Conservation (phyloP, 1,140 invertebrate species). For the Hylaeus anthracinus region DNA sequence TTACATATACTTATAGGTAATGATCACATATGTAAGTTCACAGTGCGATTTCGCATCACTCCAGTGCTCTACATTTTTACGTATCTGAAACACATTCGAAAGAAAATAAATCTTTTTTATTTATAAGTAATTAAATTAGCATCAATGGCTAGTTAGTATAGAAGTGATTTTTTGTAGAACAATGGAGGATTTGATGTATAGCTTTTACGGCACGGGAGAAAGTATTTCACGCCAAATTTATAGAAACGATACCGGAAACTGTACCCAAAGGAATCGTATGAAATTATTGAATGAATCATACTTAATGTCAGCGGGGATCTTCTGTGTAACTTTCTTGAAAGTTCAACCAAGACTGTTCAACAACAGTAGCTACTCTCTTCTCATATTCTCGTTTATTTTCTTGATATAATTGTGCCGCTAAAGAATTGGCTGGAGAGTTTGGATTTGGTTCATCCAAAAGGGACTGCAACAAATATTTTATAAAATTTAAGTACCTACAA, state of each 20-base stretch:
- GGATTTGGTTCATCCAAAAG: constrained; percentile 86
- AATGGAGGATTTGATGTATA: constrained; percentile 20
- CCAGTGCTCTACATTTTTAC: constrained; percentile 32
- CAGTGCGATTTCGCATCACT: constrained; percentile 37
- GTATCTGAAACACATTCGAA: constrained; percentile 40
- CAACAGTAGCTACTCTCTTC: constrained; percentile 86
- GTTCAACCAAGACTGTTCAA: constrained; percentile 86
- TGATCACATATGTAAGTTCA: constrained; percentile 58
- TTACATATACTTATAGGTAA: constrained; percentile 60
- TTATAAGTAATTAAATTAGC: neutral
- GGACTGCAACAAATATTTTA: constrained; percentile 80
- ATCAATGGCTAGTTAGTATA: neutral
- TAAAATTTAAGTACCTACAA: constrained; percentile 29
- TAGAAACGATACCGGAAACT: constrained; percentile 2
- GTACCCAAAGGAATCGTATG: neutral
- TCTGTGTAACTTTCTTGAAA: constrained; percentile 79
- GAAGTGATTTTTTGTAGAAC: constrained; percentile 11
- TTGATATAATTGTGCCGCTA: constrained; percentile 86
- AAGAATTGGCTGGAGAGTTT: constrained; percentile 86
- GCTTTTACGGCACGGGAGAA: neutral
- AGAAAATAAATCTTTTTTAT: constrained; percentile 15
- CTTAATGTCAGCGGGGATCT: constrained; percentile 78
- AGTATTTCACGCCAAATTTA: constrained; percentile 1
- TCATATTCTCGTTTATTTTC: constrained; percentile 87
- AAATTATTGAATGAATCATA: constrained; percentile 27